These are phyloP conservation scores for Polia nebulosa DNA, from an alignment of 2,888 invertebrate genomes.

Conservation along the genomic window DNA sequence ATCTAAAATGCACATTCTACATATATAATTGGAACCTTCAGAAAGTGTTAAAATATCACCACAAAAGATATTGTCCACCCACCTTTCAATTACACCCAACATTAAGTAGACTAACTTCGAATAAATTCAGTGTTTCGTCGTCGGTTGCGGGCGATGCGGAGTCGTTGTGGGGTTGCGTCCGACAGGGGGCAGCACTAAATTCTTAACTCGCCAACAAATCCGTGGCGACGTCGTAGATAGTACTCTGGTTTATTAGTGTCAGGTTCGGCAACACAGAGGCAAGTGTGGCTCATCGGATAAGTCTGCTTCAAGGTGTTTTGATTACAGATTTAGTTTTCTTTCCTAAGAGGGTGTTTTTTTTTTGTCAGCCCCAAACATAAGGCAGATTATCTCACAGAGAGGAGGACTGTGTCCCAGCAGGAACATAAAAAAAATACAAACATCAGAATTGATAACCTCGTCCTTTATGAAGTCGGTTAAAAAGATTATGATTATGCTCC, in stretches of 20 bases:
- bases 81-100: constrained; percentile 38
- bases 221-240: constrained; percentile 72
- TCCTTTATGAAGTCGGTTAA: no score
- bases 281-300: constrained; percentile 72
- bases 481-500: no score
- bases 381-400: no score
- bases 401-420: no score
- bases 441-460: no score
- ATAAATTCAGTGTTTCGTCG: constrained; percentile 54
- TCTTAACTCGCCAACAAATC: constrained; percentile 83
- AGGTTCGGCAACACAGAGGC: constrained; percentile 71
- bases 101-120: constrained; percentile 12
- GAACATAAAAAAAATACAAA: no score
- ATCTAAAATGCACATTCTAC: not conserved
- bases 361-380: no score
- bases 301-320: constrained; percentile 53
- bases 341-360: constrained; percentile 3
- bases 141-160: constrained; percentile 51
- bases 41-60: not conserved
- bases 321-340: constrained; percentile 48
- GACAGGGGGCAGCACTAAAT: constrained; percentile 81
- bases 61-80: constrained; percentile 6
- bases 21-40: not conserved
- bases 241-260: constrained; percentile 83
- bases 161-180: constrained; percentile 63